Conservation (phyloP, 1,140 invertebrate species). For the Zaprionus ornatus region DNA sequence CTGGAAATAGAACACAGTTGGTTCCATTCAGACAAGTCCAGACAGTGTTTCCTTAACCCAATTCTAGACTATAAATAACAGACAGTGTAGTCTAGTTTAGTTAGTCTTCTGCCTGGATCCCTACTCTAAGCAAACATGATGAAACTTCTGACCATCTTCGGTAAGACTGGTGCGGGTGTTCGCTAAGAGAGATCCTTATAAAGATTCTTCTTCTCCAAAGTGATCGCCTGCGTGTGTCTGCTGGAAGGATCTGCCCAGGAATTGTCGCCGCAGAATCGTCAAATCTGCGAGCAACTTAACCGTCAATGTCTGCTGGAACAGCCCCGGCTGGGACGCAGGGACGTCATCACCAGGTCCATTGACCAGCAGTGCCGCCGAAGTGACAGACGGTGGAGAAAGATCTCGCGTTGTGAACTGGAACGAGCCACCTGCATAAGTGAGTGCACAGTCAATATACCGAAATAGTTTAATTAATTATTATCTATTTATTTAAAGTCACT, state of each 20-base stretch:
- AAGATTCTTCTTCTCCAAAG: conserved; percentile 9
- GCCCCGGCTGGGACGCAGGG: conserved; percentile 14
- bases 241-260: conserved; percentile 29
- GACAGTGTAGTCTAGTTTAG: not conserved
- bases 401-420: conserved; percentile 51
- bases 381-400: conserved; percentile 20
- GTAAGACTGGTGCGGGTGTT: conserved; percentile 31
- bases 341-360: conserved; percentile 33
- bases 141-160: conserved; percentile 47
- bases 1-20: conserved; percentile 21
- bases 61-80: conserved; percentile 28
- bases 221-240: conserved; percentile 41
- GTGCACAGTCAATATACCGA: not conserved
- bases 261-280: conserved; percentile 1
- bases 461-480: not conserved
- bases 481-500: conserved; percentile 11
- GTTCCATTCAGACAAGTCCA: not conserved
- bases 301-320: conserved; percentile 22
- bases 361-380: conserved; percentile 28
- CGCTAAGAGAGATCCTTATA: not conserved
- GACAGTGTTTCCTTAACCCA: conserved; percentile 7
- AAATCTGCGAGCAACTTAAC: conserved; percentile 19
- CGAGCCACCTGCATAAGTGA: conserved; percentile 52
- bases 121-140: conserved; percentile 41
- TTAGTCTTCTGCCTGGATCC: not conserved